A percentile compares a stretch with the other conserved stretches of the same genome.
Evolutionary conservation across 2,888 invertebrate genomes (phyloP).

Genomic region (Steromphala cineraria): DNA sequence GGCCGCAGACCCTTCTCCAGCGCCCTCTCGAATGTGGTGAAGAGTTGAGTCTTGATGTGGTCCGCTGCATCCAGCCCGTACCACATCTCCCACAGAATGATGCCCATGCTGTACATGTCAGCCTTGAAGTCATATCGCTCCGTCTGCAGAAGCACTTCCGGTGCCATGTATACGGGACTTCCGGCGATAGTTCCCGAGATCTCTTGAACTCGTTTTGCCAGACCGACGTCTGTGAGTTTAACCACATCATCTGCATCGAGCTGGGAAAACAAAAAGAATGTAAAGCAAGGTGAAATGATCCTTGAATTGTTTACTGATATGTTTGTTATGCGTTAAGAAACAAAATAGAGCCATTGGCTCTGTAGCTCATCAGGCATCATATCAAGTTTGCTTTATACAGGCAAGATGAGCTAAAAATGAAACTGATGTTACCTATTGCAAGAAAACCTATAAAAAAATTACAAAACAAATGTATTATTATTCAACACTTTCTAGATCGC

Average conservation of each 20-base stretch:
- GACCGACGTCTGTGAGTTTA: constrained; percentile 68
- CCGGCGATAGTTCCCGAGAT: constrained; percentile 63
- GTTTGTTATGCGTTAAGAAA: no score
- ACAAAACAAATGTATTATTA: no score
- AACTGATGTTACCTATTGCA: no score
- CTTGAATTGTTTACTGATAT: no score
- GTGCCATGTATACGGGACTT: constrained; percentile 68
- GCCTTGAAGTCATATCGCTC: constrained; percentile 53
- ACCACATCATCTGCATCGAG: constrained; percentile 45
- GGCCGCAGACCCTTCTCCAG: constrained; percentile 57
- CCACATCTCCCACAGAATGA: constrained; percentile 68
- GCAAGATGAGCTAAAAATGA: no score
- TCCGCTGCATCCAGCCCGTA: constrained; percentile 61
- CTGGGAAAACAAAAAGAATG: constrained; percentile 27
- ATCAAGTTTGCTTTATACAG: no score
- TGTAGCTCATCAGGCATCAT: no score
- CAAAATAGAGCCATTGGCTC: no score
- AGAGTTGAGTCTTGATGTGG: constrained; percentile 50
- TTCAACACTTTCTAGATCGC: no score
- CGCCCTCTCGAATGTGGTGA: constrained; percentile 48
- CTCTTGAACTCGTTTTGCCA: constrained; percentile 58
- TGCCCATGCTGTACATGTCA: constrained; percentile 60
- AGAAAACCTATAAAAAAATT: no score
- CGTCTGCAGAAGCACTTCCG: constrained; percentile 61
- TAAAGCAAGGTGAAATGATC: no score